Evolutionary conservation across 2,113 vertebrate species (phyloP), one percentile per base, ranked within the genome.

Genomic region (Equus przewalskii): DNA sequence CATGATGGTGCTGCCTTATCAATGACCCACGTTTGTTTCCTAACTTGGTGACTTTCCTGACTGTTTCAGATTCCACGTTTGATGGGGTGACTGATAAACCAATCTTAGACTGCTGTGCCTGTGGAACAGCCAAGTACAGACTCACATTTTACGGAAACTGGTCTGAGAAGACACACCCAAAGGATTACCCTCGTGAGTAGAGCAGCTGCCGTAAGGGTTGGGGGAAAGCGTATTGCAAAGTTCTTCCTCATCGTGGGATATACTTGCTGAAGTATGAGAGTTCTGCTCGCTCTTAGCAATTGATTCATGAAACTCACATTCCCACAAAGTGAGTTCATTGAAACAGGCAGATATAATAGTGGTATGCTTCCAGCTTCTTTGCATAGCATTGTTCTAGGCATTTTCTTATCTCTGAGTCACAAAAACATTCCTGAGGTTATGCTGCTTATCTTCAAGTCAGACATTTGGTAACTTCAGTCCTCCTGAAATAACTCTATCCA

Each of bases 71-170:
- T 96, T 98, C 97, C 0, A 75, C 98, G 54, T 93, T 96, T 0
- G 99, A 99, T 2, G 99, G 98, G 9, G 98, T 98, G 41, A 99
- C 99, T 0, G 99, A 99, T 49, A 99, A 98, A 94, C 98, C 99
- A 0, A 99, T 99, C 96, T 76, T 99, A 28, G 99, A 99, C 70
- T 99, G 99, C 85, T 99, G 99, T 21, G 99, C 99, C 67, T 99
- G 99, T 94, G 99, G 99, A 86, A 99, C 99, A 8, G 99, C 99
- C 96, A 99, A 99, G 97, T 99, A 99, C 98, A 99, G 99, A 89
- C 98, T 99, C 93, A 99, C 99, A 0, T 99, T 99, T 98, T 99
- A 99, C 56, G 99, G 99, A 33, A 99, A 99, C 96, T 99, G 99
- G 99, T 99, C 99, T 0, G 99, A 99, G 98, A 99, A 99, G 97